phyloP scores from a whole-genome alignment of 2,888 invertebrate species.

The Ypsolopha scabrella region DNA sequence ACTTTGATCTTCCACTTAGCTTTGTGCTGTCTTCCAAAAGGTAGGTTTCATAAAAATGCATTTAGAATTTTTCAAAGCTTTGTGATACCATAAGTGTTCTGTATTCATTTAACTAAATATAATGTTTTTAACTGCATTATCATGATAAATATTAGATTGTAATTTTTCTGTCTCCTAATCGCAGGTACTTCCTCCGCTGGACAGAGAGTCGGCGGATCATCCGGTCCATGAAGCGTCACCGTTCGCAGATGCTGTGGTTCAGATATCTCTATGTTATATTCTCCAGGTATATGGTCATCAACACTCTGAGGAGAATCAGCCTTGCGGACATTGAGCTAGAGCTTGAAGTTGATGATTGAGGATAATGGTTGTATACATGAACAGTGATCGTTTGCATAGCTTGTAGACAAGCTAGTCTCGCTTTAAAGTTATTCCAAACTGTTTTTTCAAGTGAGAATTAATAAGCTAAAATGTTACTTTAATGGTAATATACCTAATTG shows the following conservation, averaged over 20 bases:
- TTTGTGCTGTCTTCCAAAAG: slow-evolving; percentile 82
- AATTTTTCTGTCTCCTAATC: slow-evolving; percentile 13
- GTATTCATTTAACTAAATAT: background rate
- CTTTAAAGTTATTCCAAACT: background rate
- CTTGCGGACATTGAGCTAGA: slow-evolving; percentile 82
- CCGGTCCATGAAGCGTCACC: slow-evolving; percentile 87
- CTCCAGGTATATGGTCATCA: slow-evolving; percentile 92
- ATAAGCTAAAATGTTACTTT: no score
- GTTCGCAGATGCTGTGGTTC: slow-evolving; percentile 97
- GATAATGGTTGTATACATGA: background rate
- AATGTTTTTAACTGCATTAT: background rate
- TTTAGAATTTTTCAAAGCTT: no score
- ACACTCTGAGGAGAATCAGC: slow-evolving; percentile 84
- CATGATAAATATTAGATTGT: background rate
- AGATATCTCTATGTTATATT: slow-evolving; percentile 88
- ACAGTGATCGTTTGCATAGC: background rate
- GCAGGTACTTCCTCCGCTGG: slow-evolving; percentile 76
- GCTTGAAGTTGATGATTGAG: slow-evolving; percentile 74
- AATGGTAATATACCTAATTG: no score
- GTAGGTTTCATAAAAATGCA: slow-evolving; percentile 44
- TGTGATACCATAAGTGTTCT: background rate
- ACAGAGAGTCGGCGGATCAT: slow-evolving; percentile 71
- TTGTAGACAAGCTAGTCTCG: background rate
- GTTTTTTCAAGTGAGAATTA: no score
- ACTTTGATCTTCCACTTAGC: slow-evolving; percentile 87